These are phyloP conservation scores for Apis laboriosa DNA, from an alignment of 1,140 invertebrate genomes.

Conservation along the genomic window DNA sequence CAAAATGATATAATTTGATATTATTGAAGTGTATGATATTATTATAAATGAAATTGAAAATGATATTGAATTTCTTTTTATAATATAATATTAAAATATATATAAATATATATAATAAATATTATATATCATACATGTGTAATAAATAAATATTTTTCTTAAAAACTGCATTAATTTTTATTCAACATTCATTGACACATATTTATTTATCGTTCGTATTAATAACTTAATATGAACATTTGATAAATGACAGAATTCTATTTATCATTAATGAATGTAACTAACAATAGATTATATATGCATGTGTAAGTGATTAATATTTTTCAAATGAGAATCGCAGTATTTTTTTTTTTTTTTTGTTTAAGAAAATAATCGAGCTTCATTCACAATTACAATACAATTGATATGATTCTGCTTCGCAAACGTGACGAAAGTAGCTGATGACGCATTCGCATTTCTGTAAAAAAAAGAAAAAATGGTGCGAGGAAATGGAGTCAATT, in stretches of 20 bases:
- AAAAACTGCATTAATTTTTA: background rate
- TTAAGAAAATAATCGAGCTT: background rate
- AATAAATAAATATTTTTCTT: no score
- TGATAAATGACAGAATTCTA: background rate
- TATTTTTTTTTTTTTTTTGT: no score
- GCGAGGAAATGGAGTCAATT: constrained; percentile 31
- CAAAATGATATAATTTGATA: no score
- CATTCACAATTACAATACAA: background rate
- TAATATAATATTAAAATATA: no score
- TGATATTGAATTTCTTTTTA: no score
- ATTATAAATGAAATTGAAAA: no score
- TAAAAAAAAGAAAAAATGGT: background rate
- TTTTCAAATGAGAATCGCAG: background rate
- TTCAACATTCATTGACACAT: background rate
- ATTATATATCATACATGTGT: no score
- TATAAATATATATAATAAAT: no score
- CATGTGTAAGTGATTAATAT: background rate
- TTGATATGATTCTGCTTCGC: background rate
- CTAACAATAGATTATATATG: background rate
- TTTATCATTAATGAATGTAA: background rate
- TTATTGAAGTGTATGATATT: no score
- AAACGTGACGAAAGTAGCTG: background rate
- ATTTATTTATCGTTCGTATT: background rate
- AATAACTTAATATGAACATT: no score
- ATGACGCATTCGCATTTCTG: background rate